Conservation (phyloP, 1,140 invertebrate species). For the Philaenus spumarius region DNA sequence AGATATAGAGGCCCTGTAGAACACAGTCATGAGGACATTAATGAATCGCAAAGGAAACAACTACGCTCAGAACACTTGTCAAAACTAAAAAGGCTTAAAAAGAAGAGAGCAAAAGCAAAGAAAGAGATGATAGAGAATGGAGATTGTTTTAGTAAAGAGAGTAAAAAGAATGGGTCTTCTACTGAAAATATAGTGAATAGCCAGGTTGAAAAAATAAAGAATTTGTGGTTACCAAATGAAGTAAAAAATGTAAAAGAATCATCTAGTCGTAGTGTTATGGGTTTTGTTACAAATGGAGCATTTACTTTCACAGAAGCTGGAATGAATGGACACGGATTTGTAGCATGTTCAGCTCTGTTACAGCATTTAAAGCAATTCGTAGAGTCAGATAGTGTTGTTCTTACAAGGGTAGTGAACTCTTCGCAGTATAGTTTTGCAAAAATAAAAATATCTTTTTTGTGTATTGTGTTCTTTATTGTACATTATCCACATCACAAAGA, state of each 20-base stretch:
- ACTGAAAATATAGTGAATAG: slow-evolving; percentile 38
- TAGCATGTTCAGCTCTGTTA: slow-evolving; percentile 49
- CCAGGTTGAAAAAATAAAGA: slow-evolving; percentile 53
- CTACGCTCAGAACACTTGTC: slow-evolving; percentile 50
- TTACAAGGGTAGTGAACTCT: slow-evolving; percentile 44
- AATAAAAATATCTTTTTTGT: slow-evolving; percentile 38
- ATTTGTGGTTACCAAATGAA: slow-evolving; percentile 56
- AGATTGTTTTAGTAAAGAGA: slow-evolving; percentile 3
- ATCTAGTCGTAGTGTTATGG: slow-evolving; percentile 59
- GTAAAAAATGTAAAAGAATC: slow-evolving; percentile 48
- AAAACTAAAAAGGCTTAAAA: slow-evolving; percentile 51
- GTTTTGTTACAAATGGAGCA: slow-evolving; percentile 60
- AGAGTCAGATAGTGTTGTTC: slow-evolving; percentile 29
- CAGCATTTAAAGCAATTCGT: slow-evolving; percentile 35
- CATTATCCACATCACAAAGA: too few relatives aligned
- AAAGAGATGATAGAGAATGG: slow-evolving; percentile 33
- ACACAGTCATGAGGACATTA: slow-evolving; percentile 22
- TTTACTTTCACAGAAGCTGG: slow-evolving; percentile 60
- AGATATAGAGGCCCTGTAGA: slow-evolving; percentile 20
- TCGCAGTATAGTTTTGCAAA: slow-evolving; percentile 43
- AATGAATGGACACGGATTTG: slow-evolving; percentile 59
- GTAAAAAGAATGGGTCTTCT: slow-evolving; percentile 16
- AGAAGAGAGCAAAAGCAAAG: slow-evolving; percentile 45
- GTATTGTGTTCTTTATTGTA: too few relatives aligned
- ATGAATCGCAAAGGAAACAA: slow-evolving; percentile 47